Base-by-base conservation (phyloP, 1,140 invertebrate genomes). In the Drepana arcuata region DNA sequence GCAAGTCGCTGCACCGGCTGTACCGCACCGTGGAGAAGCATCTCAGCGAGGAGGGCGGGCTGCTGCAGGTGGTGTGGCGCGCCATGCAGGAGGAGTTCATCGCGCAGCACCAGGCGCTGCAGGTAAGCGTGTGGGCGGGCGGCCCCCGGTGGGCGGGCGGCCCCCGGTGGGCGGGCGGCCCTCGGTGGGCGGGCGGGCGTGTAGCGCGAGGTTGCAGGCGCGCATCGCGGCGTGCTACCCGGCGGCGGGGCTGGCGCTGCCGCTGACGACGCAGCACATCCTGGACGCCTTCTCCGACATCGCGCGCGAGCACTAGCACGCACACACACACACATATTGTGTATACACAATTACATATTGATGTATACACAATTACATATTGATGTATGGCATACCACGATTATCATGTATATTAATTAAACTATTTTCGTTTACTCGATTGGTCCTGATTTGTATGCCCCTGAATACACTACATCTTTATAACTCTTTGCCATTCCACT, bases 51-150 rank as follows among this genome's bases (percentile, higher is more conserved):
- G 95, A 98, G 73, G 95, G 96, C 64, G 97, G 96, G 79, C 85
- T 98, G 16, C 84, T 98, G 40, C 95, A 98, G 91, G 95, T 98
- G 24, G 97, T 99, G 32, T 99, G 98, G 98, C 88, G 95, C 71
- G 95, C 96, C 58, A 99, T 99, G 97, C 96, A 99, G 87, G 94
- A 98, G 79, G 96, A 99, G 86, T 99, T 99, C 80, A 95, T 99
- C 50, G 91, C 93, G 49, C 97, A 99, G 78, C 96, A 99, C 71
- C 97, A 96, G 74, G 90, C 92, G 53, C 92, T 99, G 49, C 94
- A 97, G 84, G 92, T 94, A 49, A n/a, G n/a, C n/a, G n/a, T n/a
- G n/a, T n/a, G n/a, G n/a, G n/a, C n/a, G n/a, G 82, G 96, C 27
- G 95, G 98, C 59, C 91, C n/a, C 26, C 13, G n/a, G n/a, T n/a